These are phyloP conservation scores for Molanna angustata DNA, from an alignment of 2,888 invertebrate species.

Conservation along the genomic window DNA sequence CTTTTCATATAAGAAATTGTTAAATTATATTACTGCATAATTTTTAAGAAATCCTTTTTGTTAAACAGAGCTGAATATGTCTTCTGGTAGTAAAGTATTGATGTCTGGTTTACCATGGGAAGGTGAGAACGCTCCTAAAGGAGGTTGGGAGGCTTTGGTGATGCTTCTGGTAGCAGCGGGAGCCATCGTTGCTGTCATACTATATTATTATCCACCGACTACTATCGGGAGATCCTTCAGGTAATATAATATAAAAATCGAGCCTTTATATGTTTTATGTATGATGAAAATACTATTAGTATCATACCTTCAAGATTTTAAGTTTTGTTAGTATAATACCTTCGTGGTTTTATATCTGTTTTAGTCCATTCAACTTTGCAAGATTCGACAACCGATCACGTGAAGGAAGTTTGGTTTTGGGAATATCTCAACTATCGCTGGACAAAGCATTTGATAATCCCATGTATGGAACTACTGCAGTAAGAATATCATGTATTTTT, in stretches of 20 bases:
- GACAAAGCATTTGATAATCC: conserved; percentile 31
- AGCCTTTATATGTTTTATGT: too few species aligned
- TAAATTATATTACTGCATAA: too few species aligned
- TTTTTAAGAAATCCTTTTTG: too few species aligned
- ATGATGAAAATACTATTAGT: too few species aligned
- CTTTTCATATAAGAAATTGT: too few species aligned
- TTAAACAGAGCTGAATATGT: conserved; percentile 10
- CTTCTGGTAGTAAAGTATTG: background rate
- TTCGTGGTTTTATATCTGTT: too few species aligned
- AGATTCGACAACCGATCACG: conserved; percentile 30
- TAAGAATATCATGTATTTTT: background rate
- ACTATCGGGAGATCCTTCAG: conserved; percentile 10
- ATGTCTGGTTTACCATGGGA: conserved; percentile 23
- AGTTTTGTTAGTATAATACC: too few species aligned
- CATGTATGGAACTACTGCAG: conserved; percentile 14
- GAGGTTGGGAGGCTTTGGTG: conserved; percentile 23
- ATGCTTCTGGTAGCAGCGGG: conserved; percentile 14
- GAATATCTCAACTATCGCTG: conserved; percentile 29
- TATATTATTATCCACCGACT: conserved; percentile 22
- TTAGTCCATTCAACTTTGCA: conserved; percentile 26
- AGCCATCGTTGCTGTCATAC: conserved; percentile 10
- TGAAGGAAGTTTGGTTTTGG: conserved; percentile 28
- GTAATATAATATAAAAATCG: too few species aligned
- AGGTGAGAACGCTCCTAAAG: conserved; percentile 3
- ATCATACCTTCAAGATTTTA: too few species aligned